Percentiles rank a stretch among this genome's conserved stretches.
Evolutionary conservation across 2,888 invertebrate genomes (phyloP).

Genomic region (Sipha maydis): DNA sequence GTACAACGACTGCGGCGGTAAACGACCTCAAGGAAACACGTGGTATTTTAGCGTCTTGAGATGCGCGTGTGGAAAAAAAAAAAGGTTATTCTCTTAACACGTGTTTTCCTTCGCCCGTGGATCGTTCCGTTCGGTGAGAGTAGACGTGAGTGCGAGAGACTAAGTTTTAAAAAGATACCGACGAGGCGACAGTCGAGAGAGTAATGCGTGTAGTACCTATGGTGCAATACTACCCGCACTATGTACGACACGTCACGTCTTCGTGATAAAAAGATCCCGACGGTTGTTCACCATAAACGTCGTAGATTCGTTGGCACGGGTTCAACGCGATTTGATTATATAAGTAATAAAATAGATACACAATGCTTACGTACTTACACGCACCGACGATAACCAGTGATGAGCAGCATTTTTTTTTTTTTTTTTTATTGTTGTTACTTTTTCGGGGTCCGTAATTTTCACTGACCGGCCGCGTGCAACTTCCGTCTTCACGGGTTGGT

Average conservation of each 20-base stretch:
- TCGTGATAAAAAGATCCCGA: slow-evolving; percentile 17
- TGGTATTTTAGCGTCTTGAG: neutral
- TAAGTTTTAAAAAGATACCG: neutral
- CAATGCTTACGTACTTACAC: too few relatives aligned
- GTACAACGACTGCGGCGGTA: slow-evolving; percentile 27
- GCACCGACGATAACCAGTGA: too few relatives aligned
- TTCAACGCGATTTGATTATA: slow-evolving; percentile 1
- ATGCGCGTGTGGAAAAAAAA: neutral
- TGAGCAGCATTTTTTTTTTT: neutral
- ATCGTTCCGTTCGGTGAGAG: neutral
- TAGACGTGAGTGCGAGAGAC: too few relatives aligned
- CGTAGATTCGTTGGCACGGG: neutral
- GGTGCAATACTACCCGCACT: neutral
- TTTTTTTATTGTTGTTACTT: too few relatives aligned
- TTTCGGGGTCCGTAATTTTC: neutral
- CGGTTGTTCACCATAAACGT: slow-evolving; percentile 14
- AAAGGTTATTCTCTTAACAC: neutral
- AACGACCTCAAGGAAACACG: slow-evolving; percentile 48
- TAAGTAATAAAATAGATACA: too few relatives aligned
- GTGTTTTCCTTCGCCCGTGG: neutral
- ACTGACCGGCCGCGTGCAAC: neutral
- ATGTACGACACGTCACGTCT: too few relatives aligned
- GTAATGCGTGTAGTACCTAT: too few relatives aligned
- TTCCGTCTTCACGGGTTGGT: too few relatives aligned
- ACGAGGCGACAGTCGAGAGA: neutral